These are phyloP conservation scores for Flexamia atlantica DNA, from an alignment of 2,888 invertebrate genomes.

Conservation along the genomic window DNA sequence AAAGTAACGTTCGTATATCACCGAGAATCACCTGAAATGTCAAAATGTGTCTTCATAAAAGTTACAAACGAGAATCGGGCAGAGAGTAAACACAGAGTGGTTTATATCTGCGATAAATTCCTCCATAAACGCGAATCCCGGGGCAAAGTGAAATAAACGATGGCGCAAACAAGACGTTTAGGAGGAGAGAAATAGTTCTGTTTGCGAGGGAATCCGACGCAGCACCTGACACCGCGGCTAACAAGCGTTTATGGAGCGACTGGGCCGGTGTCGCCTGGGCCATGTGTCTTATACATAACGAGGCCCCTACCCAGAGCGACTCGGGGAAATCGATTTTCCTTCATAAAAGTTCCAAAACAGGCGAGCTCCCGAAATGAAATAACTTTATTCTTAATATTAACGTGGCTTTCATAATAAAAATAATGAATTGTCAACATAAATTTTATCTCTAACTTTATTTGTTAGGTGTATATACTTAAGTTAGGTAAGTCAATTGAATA, in stretches of 20 bases:
- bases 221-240: conserved; percentile 3
- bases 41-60: conserved; percentile 36
- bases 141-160: conserved; percentile 39
- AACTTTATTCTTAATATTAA: no score
- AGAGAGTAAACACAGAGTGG: neutral
- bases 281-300: neutral
- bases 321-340: no score
- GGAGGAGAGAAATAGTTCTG: conserved; percentile 28
- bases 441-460: no score
- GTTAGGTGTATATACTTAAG: no score
- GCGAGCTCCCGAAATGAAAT: no score
- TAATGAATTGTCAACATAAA: no score
- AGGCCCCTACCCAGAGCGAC: no score
- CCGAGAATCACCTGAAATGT: conserved; percentile 16
- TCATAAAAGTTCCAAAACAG: no score
- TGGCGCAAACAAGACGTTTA: conserved; percentile 10
- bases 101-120: conserved; percentile 35
- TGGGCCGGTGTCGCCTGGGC: neutral
- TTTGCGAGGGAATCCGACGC: conserved; percentile 1
- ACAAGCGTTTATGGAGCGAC: no score
- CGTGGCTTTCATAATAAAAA: no score
- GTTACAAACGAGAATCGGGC: neutral
- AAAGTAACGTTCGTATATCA: neutral
- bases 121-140: conserved; percentile 16
- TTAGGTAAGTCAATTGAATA: no score